Evolutionary conservation across 2,888 invertebrate species (phyloP).

Genomic region (Habrosyne pyritoides): DNA sequence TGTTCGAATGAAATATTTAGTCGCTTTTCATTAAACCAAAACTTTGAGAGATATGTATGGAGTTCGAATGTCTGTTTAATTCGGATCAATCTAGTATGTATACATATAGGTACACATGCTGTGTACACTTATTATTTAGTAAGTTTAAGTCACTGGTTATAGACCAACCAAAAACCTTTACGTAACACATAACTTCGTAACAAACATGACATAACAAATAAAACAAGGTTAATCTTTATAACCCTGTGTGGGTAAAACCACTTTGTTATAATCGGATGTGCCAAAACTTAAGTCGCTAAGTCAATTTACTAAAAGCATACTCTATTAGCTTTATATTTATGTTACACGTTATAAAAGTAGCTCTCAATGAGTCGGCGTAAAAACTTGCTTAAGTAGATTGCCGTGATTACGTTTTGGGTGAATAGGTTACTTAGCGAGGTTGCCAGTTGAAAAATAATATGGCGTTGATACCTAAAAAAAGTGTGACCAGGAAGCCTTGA

Average conservation of each 20-base stretch:
- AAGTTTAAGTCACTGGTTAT: too few species aligned
- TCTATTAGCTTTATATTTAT: constrained; percentile 23
- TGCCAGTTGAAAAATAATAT: constrained; percentile 6
- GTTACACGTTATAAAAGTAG: constrained; percentile 23
- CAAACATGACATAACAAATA: constrained; percentile 10
- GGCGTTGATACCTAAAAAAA: neutral
- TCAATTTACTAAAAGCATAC: constrained; percentile 38
- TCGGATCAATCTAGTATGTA: too few species aligned
- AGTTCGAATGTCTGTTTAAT: too few species aligned
- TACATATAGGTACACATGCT: too few species aligned
- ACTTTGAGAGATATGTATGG: neutral
- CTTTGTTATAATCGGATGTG: constrained; percentile 20
- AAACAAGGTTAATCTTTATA: constrained; percentile 26
- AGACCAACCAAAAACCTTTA: neutral
- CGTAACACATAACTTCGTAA: neutral
- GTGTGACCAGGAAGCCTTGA: neutral
- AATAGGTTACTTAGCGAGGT: constrained; percentile 20
- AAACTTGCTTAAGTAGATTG: constrained; percentile 33
- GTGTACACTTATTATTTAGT: too few species aligned
- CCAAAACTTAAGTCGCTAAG: constrained; percentile 20
- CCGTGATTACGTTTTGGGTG: constrained; percentile 17
- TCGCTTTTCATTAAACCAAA: neutral
- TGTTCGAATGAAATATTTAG: neutral
- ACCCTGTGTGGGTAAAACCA: constrained; percentile 22
- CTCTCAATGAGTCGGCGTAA: constrained; percentile 35